A percentile compares a stretch with the other conserved stretches of the same genome.
These are phyloP conservation scores for Agrilus mali DNA, from an alignment of 2,888 invertebrate genomes.

Conservation along the genomic window DNA sequence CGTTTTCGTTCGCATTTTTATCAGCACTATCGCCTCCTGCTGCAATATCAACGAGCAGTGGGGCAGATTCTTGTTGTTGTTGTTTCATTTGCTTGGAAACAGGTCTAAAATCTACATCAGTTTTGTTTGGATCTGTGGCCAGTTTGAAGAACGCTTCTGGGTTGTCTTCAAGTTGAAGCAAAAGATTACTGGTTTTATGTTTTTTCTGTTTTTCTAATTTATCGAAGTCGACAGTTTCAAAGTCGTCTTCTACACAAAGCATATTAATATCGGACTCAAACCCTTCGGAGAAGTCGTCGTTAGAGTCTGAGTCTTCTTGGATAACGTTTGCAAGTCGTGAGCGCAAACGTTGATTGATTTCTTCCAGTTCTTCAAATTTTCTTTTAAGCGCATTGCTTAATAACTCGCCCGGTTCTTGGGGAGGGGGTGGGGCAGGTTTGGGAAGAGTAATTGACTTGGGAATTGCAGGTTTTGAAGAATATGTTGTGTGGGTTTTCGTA, in stretches of 20 bases:
- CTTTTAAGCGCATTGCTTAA: constrained; percentile 41
- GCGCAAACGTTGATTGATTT: constrained; percentile 47
- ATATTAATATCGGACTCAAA: constrained; percentile 47
- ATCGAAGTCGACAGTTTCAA: constrained; percentile 26
- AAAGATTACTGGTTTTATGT: constrained; percentile 11
- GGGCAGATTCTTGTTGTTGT: not conserved
- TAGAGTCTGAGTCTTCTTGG: constrained; percentile 35
- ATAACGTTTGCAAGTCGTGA: constrained; percentile 45
- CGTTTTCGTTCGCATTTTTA: constrained; percentile 3
- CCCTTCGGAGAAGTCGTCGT: constrained; percentile 37
- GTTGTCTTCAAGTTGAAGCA: constrained; percentile 7
- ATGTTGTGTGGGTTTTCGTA: not conserved
- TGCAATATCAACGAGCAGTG: constrained; percentile 6
- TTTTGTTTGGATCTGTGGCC: not conserved
- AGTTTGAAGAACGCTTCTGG: not conserved
- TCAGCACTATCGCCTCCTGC: constrained; percentile 4
- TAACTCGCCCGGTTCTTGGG: constrained; percentile 22
- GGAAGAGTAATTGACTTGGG: constrained; percentile 6
- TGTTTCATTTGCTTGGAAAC: constrained; percentile 12
- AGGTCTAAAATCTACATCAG: not conserved
- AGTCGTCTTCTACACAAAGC: constrained; percentile 30
- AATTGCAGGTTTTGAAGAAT: too few relatives aligned
- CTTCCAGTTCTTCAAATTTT: constrained; percentile 49
- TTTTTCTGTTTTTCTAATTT: constrained; percentile 11
- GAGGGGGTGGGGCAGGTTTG: constrained; percentile 3